phyloP scores from a whole-genome alignment of 2,888 invertebrate genomes.

The Petrophora chlorosata region DNA sequence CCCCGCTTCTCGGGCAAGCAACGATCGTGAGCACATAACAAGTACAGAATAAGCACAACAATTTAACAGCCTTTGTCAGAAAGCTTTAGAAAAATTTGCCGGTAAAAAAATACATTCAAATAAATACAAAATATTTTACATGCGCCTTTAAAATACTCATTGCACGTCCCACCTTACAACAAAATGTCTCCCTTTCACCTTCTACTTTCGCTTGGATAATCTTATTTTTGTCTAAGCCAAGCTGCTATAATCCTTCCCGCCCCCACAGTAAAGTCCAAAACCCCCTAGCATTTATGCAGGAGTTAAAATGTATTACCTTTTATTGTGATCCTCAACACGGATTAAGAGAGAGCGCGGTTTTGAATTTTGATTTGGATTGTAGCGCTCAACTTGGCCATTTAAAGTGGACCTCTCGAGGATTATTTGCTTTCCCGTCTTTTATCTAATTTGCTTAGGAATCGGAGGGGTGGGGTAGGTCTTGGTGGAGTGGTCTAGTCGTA shows the following conservation, averaged over 20 bases:
- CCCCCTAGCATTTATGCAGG: conserved; percentile 47
- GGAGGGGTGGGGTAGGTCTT: conserved; percentile 48
- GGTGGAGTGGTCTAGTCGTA: conserved; percentile 56
- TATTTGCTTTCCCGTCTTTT: conserved; percentile 61
- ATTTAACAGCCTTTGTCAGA: no score
- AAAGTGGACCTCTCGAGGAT: conserved; percentile 68
- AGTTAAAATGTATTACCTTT: conserved; percentile 84
- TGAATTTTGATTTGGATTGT: conserved; percentile 84
- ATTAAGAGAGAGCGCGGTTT: conserved; percentile 84
- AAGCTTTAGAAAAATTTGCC: no score
- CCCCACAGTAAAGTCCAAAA: conserved; percentile 57
- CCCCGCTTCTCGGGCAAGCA: no score
- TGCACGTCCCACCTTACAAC: conserved; percentile 59
- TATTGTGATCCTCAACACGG: conserved; percentile 84
- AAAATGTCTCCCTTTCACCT: conserved; percentile 83
- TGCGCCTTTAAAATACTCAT: conserved; percentile 27
- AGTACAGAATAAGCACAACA: no score
- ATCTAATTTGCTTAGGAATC: conserved; percentile 41
- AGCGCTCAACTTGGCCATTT: conserved; percentile 67
- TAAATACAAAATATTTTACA: no score
- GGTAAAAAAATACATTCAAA: no score
- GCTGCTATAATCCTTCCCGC: conserved; percentile 53
- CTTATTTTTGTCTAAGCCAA: conserved; percentile 70
- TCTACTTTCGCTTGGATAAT: conserved; percentile 83
- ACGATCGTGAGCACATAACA: no score